A percentile compares a stretch with the other conserved stretches of the same genome.
phyloP scores from a whole-genome alignment of 2,113 vertebrate genomes.

The Xenotilapia leptura region DNA sequence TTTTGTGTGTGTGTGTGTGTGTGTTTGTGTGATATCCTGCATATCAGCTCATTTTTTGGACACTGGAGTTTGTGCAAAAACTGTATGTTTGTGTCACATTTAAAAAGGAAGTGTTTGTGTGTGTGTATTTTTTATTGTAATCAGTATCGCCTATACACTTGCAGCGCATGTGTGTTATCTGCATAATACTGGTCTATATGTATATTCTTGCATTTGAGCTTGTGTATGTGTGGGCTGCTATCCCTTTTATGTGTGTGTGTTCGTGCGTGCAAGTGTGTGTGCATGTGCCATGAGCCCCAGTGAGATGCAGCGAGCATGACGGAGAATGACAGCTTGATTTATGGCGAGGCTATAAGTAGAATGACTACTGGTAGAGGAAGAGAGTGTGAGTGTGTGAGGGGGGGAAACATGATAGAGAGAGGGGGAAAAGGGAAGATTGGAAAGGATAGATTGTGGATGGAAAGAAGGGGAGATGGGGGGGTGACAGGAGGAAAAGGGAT shows the following conservation, averaged over 20 bases:
- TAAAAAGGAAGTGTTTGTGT: neutral
- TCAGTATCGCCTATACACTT: neutral
- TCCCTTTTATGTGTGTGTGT: neutral
- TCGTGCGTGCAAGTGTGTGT: neutral
- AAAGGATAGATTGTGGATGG: neutral
- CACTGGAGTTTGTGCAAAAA: neutral
- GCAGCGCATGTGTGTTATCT: neutral
- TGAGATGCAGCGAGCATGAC: slow-evolving; percentile 70
- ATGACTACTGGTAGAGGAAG: slow-evolving; percentile 57
- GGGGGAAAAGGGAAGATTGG: neutral
- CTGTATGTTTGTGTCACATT: neutral
- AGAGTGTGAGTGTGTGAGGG: slow-evolving; percentile 1
- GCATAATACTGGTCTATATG: slow-evolving; percentile 6
- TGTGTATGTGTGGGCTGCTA: slow-evolving; percentile 10
- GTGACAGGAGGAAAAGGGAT: neutral
- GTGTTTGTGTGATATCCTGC: neutral
- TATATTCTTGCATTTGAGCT: neutral
- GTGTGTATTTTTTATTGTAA: neutral
- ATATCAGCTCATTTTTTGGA: neutral
- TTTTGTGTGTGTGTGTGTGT: neutral
- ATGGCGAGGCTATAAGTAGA: slow-evolving; percentile 72
- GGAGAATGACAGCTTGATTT: slow-evolving; percentile 73
- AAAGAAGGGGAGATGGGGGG: neutral
- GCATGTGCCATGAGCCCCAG: slow-evolving; percentile 47
- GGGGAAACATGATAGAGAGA: neutral